Base-by-base conservation (phyloP, 2,113 vertebrate genomes). In the Protobothrops flavoviridis region DNA sequence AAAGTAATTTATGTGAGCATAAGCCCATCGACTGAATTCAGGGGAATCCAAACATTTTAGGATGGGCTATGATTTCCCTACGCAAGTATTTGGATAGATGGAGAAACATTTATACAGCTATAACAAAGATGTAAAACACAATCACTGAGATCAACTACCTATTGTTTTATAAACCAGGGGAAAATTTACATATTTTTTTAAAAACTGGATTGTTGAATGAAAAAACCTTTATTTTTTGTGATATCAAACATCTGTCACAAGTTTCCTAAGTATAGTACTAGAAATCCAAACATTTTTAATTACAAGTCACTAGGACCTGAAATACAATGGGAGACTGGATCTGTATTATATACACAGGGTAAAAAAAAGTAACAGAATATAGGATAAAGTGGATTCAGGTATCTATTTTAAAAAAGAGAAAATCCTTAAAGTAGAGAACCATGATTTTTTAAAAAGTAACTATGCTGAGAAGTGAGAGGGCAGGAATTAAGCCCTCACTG, bases 81-180 rank as follows among this genome's bases (percentile, higher is more conserved):
- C n/a, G 64, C 64, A 69, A 69, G 64, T 13, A 69, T 74, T 93
- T 0, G 0, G 85, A 87, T 56, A 85, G 87, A 92, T 59, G 26
- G 39, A n/a, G 52, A 39, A 87, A 33, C 20, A 81, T 74, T 94
- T 57, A 20, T 8, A 90, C 89, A 56, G 93, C 94, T 91, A 91
- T 93, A 94, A 92, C 59, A n/a, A 13, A 11, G 20, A 23, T 87
- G 29, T 64, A 23, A 39, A 87, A 50, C 21, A 26, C 45, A 50
- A 48, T 61, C 89, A 33, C 4, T 53, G 15, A 74, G 89, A 20
- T 74, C 21, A 50, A 53, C 33, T 50, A 50, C 20, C 61, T n/a
- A n/a, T 74, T 50, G 23, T 21, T 53, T 53, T 69, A 64, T 53
- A 74, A 91, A 74, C 9, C 29, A 69, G 24, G 5, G 45, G 39